phyloP scores from a whole-genome alignment of 1,140 invertebrate species.

The Orchestia grillus region DNA sequence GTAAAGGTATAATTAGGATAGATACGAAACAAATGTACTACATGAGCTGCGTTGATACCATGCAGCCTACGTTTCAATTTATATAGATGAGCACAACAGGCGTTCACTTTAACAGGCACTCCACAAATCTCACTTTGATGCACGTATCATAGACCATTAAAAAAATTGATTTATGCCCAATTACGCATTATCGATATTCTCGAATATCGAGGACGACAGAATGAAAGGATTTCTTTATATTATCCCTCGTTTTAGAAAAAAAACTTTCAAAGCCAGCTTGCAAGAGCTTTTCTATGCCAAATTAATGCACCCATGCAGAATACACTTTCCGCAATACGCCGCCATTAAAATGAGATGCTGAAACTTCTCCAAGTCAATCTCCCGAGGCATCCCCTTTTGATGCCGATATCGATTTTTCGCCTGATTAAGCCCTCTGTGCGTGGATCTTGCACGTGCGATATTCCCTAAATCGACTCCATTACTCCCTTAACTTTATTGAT shows the following conservation, averaged over 20 bases:
- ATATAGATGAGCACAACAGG: not conserved
- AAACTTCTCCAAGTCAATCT: slow-evolving; percentile 22
- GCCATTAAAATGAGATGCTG: slow-evolving; percentile 36
- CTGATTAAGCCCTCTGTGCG: not conserved
- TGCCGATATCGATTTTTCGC: slow-evolving; percentile 16
- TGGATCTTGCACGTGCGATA: slow-evolving; percentile 2
- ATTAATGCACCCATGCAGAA: not conserved
- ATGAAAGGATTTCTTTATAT: no score
- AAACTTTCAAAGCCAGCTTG: not conserved
- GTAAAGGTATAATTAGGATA: no score
- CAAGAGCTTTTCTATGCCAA: not conserved
- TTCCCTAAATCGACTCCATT: slow-evolving; percentile 38
- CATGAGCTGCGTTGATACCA: no score
- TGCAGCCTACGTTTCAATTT: no score
- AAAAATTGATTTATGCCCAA: not conserved
- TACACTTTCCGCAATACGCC: not conserved
- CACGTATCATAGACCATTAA: not conserved
- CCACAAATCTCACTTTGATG: not conserved
- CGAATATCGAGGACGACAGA: no score
- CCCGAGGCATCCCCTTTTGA: not conserved
- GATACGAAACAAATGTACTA: no score
- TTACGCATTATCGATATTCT: not conserved
- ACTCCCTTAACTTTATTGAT: slow-evolving; percentile 45
- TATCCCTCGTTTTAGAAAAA: not conserved
- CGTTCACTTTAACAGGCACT: not conserved